Percentiles rank a stretch among this genome's conserved stretches.
Evolutionary conservation across 2,113 vertebrate genomes (phyloP).

Genomic region (Ochotona curzoniae): DNA sequence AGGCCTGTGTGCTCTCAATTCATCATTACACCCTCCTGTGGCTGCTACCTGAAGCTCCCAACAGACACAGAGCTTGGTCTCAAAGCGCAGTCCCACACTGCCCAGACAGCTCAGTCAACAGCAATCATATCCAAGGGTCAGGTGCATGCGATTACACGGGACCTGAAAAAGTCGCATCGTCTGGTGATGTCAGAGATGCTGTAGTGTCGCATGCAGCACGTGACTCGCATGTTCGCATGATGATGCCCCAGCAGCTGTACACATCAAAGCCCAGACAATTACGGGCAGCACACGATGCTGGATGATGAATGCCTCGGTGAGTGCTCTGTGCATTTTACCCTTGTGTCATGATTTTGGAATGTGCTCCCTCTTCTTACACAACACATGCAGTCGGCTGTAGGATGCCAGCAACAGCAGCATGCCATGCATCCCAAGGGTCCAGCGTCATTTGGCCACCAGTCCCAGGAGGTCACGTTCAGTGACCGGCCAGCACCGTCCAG

Average conservation of each 20-base stretch:
- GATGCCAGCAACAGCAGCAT: background rate
- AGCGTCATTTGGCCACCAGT: background rate
- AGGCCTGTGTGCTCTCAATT: accelerated
- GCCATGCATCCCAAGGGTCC: background rate
- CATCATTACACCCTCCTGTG: background rate
- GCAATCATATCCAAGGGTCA: background rate
- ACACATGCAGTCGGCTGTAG: background rate
- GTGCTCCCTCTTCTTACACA: background rate
- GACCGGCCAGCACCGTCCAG: background rate
- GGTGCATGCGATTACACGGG: background rate
- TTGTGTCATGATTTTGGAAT: background rate
- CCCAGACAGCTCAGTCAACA: background rate
- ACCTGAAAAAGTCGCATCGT: background rate
- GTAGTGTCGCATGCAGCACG: background rate
- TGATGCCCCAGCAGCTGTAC: no score
- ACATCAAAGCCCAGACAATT: background rate
- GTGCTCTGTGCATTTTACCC: background rate
- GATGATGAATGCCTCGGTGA: background rate
- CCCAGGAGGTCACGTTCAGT: background rate
- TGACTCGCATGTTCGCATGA: background rate
- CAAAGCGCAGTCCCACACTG: background rate
- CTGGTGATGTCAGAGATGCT: background rate
- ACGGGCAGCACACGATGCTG: background rate
- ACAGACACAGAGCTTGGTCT: background rate
- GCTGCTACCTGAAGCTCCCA: background rate